Conservation (phyloP, 2,113 vertebrate genomes). For the Pao palembangensis region DNA sequence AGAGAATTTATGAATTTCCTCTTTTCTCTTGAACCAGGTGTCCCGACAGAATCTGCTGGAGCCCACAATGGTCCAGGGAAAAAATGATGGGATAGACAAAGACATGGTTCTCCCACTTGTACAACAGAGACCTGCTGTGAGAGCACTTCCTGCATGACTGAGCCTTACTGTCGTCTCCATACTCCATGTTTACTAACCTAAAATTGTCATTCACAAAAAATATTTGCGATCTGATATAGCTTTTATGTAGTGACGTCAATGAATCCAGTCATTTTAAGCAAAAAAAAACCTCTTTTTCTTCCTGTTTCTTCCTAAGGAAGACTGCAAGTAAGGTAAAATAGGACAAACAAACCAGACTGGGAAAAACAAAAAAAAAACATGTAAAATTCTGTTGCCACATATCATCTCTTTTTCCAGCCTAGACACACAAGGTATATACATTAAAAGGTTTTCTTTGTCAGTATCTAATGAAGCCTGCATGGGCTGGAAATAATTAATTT, state of each 20-base stretch:
- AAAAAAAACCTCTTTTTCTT: not conserved
- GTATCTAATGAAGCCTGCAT: too few species aligned
- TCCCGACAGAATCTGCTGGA: slow-evolving; percentile 25
- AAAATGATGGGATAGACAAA: slow-evolving; percentile 39
- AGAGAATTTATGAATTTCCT: not conserved
- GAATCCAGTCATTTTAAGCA: not conserved
- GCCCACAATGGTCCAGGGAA: slow-evolving; percentile 47
- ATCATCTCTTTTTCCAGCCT: too few species aligned
- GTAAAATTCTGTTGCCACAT: too few species aligned
- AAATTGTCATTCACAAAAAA: slow-evolving; percentile 33
- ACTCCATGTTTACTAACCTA: slow-evolving; percentile 31
- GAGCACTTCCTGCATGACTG: slow-evolving; percentile 28
- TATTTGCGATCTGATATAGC: slow-evolving; percentile 24
- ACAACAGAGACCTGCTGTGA: slow-evolving; percentile 58
- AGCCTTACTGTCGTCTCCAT: slow-evolving; percentile 37
- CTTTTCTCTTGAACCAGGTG: slow-evolving; percentile 12
- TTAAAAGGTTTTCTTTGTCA: too few species aligned
- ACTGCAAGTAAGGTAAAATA: too few species aligned
- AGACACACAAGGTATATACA: too few species aligned
- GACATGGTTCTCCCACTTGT: slow-evolving; percentile 24
- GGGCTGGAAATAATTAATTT: too few species aligned
- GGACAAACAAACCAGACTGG: too few species aligned
- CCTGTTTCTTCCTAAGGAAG: too few species aligned
- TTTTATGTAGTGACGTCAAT: slow-evolving; percentile 37
- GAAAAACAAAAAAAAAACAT: too few species aligned